A percentile compares a stretch with the other conserved stretches of the same genome.
Evolutionary conservation across 2,888 invertebrate species (phyloP).

Genomic region (Pristionchus fissidentatus): DNA sequence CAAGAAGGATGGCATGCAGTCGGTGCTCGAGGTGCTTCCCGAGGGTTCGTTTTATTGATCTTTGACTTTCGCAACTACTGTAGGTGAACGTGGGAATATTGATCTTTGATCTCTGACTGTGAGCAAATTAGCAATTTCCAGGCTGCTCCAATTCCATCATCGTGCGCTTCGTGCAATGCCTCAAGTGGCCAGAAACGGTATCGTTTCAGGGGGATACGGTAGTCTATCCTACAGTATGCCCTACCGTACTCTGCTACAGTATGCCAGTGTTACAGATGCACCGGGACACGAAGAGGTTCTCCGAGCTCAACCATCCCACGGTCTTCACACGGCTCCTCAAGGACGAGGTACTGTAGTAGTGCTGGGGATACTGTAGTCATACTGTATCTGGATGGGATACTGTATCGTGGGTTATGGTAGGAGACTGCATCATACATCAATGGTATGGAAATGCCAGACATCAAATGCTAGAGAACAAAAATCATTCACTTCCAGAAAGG

Average conservation of each 20-base stretch:
- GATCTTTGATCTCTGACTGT: too few relatives aligned
- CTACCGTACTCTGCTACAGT: not conserved
- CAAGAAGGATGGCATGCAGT: not conserved
- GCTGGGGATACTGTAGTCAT: too few relatives aligned
- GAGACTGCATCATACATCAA: too few relatives aligned
- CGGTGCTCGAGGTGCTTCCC: constrained; percentile 24
- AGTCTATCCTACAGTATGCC: too few relatives aligned
- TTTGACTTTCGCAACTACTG: not conserved
- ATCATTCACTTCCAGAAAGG: not conserved
- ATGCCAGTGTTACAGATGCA: not conserved
- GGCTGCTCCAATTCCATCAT: constrained; percentile 37
- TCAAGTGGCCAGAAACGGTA: not conserved
- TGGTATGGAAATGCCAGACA: too few relatives aligned
- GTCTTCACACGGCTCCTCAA: not conserved
- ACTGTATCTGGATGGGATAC: too few relatives aligned
- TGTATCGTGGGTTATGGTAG: too few relatives aligned
- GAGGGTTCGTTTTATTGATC: not conserved
- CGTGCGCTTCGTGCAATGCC: constrained; percentile 25
- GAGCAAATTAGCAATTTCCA: too few relatives aligned
- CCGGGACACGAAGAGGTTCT: not conserved
- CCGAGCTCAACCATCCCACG: not conserved
- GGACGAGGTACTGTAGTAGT: too few relatives aligned
- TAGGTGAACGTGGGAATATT: too few relatives aligned
- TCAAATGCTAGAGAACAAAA: not conserved
- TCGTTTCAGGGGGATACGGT: too few relatives aligned